phyloP scores from a whole-genome alignment of 1,140 invertebrate species.

The Formica exsecta region DNA sequence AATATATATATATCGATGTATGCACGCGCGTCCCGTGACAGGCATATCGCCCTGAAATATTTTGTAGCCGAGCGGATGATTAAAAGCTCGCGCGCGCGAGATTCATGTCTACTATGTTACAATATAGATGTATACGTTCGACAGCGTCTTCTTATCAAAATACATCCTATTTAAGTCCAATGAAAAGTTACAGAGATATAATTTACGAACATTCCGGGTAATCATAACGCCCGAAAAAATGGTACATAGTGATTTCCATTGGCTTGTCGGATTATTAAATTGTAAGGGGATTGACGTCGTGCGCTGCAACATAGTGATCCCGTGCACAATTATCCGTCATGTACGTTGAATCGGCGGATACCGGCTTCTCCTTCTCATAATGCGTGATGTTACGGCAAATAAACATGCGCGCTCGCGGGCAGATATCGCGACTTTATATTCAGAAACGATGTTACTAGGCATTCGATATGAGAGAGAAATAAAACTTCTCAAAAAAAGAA shows the following conservation, averaged over 20 bases:
- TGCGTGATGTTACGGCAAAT: slow-evolving; percentile 36
- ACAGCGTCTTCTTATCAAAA: slow-evolving; percentile 3
- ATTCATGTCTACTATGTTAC: slow-evolving; percentile 15
- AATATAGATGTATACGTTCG: background rate
- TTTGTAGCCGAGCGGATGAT: slow-evolving; percentile 42
- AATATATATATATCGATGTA: slow-evolving; percentile 42
- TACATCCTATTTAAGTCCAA: background rate
- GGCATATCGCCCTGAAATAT: slow-evolving; percentile 47
- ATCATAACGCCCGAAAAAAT: slow-evolving; percentile 19
- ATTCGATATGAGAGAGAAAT: background rate
- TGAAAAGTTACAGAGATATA: background rate
- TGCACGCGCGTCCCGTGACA: slow-evolving; percentile 14
- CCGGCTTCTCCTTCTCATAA: slow-evolving; percentile 9
- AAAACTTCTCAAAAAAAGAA: background rate
- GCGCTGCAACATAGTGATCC: background rate
- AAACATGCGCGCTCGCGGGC: slow-evolving; percentile 19
- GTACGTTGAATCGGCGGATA: slow-evolving; percentile 35
- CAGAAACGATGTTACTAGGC: slow-evolving; percentile 24
- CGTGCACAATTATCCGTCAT: slow-evolving; percentile 42
- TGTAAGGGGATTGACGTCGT: slow-evolving; percentile 28
- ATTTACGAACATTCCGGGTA: background rate
- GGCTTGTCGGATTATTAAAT: slow-evolving; percentile 50
- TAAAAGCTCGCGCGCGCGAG: slow-evolving; percentile 12
- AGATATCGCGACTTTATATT: slow-evolving; percentile 42
- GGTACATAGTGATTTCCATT: slow-evolving; percentile 18